phyloP scores from a whole-genome alignment of 2,888 invertebrate species.

The Linnaemya tessellans region DNA sequence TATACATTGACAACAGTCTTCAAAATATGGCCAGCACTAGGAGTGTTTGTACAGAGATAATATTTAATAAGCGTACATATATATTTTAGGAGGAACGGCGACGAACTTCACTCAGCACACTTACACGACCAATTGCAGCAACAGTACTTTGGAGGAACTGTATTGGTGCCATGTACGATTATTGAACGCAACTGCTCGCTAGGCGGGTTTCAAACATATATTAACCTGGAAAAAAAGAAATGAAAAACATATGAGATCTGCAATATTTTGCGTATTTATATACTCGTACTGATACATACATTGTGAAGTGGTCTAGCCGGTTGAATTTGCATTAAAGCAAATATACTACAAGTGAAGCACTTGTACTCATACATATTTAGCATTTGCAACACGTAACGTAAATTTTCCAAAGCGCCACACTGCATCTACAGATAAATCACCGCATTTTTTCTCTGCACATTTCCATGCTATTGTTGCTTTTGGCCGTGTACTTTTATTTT shows the following conservation, averaged over 20 bases:
- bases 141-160: slow-evolving; percentile 4
- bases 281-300: no score
- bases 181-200: neutral
- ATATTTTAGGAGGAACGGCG: slow-evolving; percentile 33
- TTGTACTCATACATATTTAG: slow-evolving; percentile 74
- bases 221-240: neutral
- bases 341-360: slow-evolving; percentile 78
- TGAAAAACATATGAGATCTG: slow-evolving; percentile 28
- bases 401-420: slow-evolving; percentile 74
- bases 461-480: neutral
- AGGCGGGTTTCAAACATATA: slow-evolving; percentile 23
- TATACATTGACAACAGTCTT: slow-evolving; percentile 47
- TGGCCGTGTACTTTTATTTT: neutral
- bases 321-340: slow-evolving; percentile 80
- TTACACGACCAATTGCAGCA: slow-evolving; percentile 6
- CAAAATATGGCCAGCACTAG: slow-evolving; percentile 12
- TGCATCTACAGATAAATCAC: slow-evolving; percentile 59
- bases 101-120: slow-evolving; percentile 14
- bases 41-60: neutral
- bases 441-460: slow-evolving; percentile 3
- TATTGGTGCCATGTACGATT: neutral
- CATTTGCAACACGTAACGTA: slow-evolving; percentile 79
- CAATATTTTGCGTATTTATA: slow-evolving; percentile 43
- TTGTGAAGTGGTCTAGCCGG: slow-evolving; percentile 77
- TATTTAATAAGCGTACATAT: slow-evolving; percentile 8